phyloP scores from a whole-genome alignment of 2,888 invertebrate genomes.

The Eupithecia dodoneata region DNA sequence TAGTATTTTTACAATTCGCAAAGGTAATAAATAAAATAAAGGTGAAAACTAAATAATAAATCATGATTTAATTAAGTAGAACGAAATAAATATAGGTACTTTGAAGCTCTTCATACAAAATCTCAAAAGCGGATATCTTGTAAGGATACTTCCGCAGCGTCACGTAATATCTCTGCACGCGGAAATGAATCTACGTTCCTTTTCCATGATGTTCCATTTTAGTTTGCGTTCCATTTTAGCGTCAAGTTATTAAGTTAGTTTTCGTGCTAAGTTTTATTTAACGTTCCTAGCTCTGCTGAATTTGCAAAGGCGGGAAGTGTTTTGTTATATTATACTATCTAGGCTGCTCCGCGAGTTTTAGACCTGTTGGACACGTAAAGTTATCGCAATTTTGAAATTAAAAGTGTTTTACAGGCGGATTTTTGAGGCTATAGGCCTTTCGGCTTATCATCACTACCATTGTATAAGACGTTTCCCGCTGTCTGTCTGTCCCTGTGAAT shows the following conservation, averaged over 20 bases:
- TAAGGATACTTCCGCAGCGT: neutral
- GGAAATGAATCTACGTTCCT: constrained; percentile 1
- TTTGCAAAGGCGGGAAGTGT: constrained; percentile 13
- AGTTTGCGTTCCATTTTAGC: constrained; percentile 37
- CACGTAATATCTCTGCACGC: neutral
- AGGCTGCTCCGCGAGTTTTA: constrained; percentile 11
- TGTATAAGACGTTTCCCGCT: no score
- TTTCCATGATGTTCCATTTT: constrained; percentile 29
- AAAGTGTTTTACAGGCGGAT: neutral
- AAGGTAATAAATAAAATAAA: no score
- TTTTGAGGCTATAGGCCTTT: neutral
- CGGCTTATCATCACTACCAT: no score
- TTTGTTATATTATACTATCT: neutral
- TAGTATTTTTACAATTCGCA: no score
- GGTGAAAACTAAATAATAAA: no score
- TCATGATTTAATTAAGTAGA: neutral
- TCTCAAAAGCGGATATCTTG: neutral
- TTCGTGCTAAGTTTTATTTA: constrained; percentile 19
- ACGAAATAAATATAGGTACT: neutral
- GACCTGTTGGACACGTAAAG: constrained; percentile 33
- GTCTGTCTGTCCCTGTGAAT: no score
- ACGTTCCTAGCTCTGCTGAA: constrained; percentile 20
- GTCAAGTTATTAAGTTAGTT: constrained; percentile 35
- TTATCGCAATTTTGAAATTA: constrained; percentile 31
- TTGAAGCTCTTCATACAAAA: neutral